Base-by-base conservation (phyloP, 2,888 invertebrate species). In the Pollenia angustigena region DNA sequence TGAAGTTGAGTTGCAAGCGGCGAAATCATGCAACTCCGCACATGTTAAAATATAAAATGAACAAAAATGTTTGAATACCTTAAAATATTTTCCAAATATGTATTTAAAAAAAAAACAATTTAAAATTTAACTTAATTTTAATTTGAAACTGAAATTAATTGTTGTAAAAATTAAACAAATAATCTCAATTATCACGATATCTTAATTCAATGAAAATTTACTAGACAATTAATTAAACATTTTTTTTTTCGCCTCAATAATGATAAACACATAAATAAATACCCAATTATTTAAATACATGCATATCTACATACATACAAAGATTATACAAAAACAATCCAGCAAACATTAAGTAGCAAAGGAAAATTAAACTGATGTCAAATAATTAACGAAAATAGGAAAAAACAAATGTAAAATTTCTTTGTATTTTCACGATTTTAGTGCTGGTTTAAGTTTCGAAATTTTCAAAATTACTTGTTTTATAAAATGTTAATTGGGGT, bases 181-280 rank as follows among this genome's bases (percentile, higher is more conserved):
- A 46, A 64, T 12, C 44, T 18, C 18, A n/a, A 44, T 64, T 64
- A 44, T 64, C 46, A 44, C 11, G 18, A 44, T 46, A 62, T 75
- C 74, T 75, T 60, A 42, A 62, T 50, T 75, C 50, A 50, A 75
- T 62, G 60, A 48, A 75, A 62, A 75, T 40, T 75, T 50, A 23
- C 40, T 14, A 60, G 50, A 50, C 32, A 75, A 75, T 50, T n/a
- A 62, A 48, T 12, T 32, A 40, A 16, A 12, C 32, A 12, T 32
- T 62, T 23, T 42, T 60, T n/a, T 62, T 40, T 46, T 48, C 16
- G 32, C 7, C 11, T 60, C 12, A 62, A 62, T 62, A 32, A 11
- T 50, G 40, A 60, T 60, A 52, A 64, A 62, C 40, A 32, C 58
- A 58, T 32, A 8, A 32, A 42, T 12, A 64, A 16, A 64, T 18